phyloP scores from a whole-genome alignment of 2,113 vertebrate genomes.

The Gymnocephalus cernua region DNA sequence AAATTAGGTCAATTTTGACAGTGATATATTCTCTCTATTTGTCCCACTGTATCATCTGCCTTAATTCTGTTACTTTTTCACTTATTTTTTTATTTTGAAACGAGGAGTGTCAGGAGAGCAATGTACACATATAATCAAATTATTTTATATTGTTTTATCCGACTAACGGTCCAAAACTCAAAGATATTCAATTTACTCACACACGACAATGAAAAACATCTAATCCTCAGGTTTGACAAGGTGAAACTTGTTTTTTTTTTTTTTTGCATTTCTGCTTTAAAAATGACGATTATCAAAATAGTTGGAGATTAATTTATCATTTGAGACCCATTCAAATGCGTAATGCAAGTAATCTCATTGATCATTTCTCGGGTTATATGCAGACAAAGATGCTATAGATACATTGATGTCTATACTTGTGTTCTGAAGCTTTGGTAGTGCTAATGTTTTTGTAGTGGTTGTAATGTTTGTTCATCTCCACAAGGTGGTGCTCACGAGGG shows the following conservation, averaged over 20 bases:
- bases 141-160: too few relatives aligned
- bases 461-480: conserved; percentile 45
- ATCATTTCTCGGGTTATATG: too few relatives aligned
- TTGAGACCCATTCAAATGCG: not conserved
- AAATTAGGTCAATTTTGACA: not conserved
- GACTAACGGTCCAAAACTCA: not conserved
- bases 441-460: not conserved
- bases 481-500: conserved; percentile 97
- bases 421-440: not conserved
- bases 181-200: not conserved
- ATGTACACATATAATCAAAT: not conserved
- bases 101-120: not conserved
- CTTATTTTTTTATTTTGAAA: not conserved
- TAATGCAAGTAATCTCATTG: not conserved
- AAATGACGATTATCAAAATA: not conserved
- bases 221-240: not conserved
- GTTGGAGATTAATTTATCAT: not conserved
- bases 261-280: not conserved
- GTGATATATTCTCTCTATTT: not conserved
- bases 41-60: not conserved
- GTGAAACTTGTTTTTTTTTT: not conserved
- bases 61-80: not conserved
- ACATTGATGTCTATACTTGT: not conserved
- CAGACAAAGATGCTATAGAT: too few relatives aligned
- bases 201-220: not conserved